Evolutionary conservation across 2,113 vertebrate species (phyloP).

Genomic region (Oxygymnocypris stewartii): DNA sequence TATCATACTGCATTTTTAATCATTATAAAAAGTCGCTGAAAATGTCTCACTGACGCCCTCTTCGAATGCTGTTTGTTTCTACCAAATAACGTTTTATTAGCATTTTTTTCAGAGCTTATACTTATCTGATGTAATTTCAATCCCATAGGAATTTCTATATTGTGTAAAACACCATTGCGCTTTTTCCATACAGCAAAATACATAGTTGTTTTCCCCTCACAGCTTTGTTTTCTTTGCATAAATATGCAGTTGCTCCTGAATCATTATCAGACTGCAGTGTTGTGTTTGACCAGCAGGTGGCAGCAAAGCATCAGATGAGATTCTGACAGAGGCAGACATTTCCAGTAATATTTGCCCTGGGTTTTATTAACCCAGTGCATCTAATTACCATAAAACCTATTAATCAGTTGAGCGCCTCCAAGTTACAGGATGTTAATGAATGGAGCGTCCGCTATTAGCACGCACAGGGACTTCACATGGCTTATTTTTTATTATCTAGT

Average conservation of each 20-base stretch:
- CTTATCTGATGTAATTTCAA: background rate
- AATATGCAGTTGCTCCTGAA: background rate
- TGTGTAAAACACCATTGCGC: background rate
- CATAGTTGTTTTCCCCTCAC: background rate
- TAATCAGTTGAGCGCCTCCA: background rate
- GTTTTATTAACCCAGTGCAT: conserved; percentile 4
- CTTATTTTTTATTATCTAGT: background rate
- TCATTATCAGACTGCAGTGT: background rate
- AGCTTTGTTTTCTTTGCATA: background rate
- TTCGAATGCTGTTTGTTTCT: background rate
- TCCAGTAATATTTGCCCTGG: background rate
- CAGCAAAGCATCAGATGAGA: conserved; percentile 12
- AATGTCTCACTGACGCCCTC: conserved; percentile 29
- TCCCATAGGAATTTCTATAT: background rate
- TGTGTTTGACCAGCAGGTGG: conserved; percentile 16
- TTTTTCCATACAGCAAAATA: background rate
- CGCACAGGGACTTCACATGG: background rate
- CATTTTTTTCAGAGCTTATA: background rate
- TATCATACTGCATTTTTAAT: background rate
- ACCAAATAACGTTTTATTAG: background rate
- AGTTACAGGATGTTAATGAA: background rate
- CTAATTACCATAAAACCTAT: conserved; percentile 22
- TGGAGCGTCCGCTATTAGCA: background rate
- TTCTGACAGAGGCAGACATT: background rate
- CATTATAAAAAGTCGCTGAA: background rate